phyloP scores from a whole-genome alignment of 2,797 vertebrate genomes.

The Morus bassanus region DNA sequence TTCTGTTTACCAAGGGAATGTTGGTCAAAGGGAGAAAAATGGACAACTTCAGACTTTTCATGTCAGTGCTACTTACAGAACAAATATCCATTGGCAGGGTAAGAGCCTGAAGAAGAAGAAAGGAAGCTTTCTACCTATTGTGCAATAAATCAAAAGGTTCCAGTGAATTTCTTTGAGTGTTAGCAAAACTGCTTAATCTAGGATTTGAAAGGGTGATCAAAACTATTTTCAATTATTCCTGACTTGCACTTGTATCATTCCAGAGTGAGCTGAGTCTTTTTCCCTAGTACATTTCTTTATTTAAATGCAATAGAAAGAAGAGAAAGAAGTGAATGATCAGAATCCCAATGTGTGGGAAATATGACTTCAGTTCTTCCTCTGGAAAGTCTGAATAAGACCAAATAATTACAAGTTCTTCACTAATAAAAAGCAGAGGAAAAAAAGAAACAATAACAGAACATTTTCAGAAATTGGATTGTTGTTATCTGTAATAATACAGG shows the following conservation, averaged over 20 bases:
- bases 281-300: slow-evolving; percentile 18
- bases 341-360: slow-evolving; percentile 42
- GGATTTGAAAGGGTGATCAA: slow-evolving; percentile 59
- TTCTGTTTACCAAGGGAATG: slow-evolving; percentile 41
- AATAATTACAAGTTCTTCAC: slow-evolving; percentile 40
- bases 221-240: slow-evolving; percentile 61
- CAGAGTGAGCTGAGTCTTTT: slow-evolving; percentile 24
- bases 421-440: slow-evolving; percentile 30
- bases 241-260: slow-evolving; percentile 54
- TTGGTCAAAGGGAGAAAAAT: slow-evolving; percentile 46
- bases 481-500: slow-evolving; percentile 51
- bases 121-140: slow-evolving; percentile 65
- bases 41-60: slow-evolving; percentile 56
- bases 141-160: slow-evolving; percentile 63
- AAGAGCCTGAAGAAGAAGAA: slow-evolving; percentile 47
- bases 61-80: slow-evolving; percentile 48
- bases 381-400: slow-evolving; percentile 48
- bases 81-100: slow-evolving; percentile 54
- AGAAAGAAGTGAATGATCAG: slow-evolving; percentile 48
- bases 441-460: slow-evolving; percentile 43
- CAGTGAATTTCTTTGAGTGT: slow-evolving; percentile 46
- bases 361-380: slow-evolving; percentile 46
- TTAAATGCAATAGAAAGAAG: slow-evolving; percentile 35
- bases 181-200: slow-evolving; percentile 58
- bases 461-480: slow-evolving; percentile 40